Evolutionary conservation across 2,113 vertebrate genomes (phyloP), one percentile per base, ranked within the genome.

Genomic region (Tylochromis polylepis): DNA sequence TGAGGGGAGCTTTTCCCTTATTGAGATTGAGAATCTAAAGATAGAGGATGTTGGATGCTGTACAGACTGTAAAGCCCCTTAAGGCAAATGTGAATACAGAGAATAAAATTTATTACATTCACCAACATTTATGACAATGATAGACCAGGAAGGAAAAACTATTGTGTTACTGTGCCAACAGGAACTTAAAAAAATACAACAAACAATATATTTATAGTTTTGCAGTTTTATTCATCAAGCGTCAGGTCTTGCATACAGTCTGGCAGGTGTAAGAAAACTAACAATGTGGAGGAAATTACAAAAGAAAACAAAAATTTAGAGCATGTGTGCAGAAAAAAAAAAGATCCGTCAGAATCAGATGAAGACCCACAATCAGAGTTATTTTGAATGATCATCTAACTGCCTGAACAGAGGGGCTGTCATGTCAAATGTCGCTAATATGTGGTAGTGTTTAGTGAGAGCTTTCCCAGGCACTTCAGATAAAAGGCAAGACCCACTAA

Each of bases 171-270:
- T 51, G 43, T 20, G 16, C 43, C 43, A 77, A 51, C 10, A 8
- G 24, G 10, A 77, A 51, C 43, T 75, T 75, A 51, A n/a, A 29
- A 34, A 51, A 31, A 57, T 16, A 51, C 22, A 27, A 83, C 75
- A 85, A 34, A 65, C 57, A 56, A 16, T 22, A 31, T 5, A 20
- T 59, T 84, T 36, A 70, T 6, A 82, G 15, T 75, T 85, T 78
- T 31, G 14, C 3, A 5, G 11, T 84, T 93, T 92, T 86, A 91
- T 94, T 93, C 14, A 91, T 79, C 51, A 91, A 90, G 81, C 56
- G 6, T 85, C n/a, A 56, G 7, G 20, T 79, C 29, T 83, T 59
- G 62, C 82, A 60, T 84, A 85, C 56, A 93, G 5, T 65, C 14
- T 65, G 51, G 83, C 55, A 38, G n/a, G 29, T 86, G 43, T 51